Evolutionary conservation across 2,797 vertebrate genomes (phyloP).

Genomic region (Melopsittacus undulatus): DNA sequence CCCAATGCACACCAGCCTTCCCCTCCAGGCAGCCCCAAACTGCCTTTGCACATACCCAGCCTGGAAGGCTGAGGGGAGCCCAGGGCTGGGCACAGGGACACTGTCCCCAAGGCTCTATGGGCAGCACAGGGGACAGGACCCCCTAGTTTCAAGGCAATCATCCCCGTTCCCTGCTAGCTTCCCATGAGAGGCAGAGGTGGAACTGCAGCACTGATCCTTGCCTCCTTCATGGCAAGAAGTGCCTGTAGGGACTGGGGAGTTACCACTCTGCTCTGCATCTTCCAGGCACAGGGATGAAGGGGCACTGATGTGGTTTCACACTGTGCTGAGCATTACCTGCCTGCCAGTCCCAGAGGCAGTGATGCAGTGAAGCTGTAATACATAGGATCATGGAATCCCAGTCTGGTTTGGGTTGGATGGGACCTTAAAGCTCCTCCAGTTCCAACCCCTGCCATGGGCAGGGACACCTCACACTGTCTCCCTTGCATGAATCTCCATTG

Average conservation of each 20-base stretch:
- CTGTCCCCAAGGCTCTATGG: not conserved
- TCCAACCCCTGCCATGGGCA: not conserved
- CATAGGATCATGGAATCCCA: not conserved
- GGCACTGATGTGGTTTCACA: rapidly evolving
- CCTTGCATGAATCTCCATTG: rapidly evolving
- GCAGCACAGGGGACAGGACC: rapidly evolving
- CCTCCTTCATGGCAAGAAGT: rapidly evolving
- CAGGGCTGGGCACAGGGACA: not conserved
- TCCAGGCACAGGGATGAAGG: not conserved
- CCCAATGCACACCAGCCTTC: not conserved
- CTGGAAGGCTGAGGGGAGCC: not conserved
- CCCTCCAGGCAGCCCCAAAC: not conserved
- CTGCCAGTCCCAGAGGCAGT: not conserved
- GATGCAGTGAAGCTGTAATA: not conserved
- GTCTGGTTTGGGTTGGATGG: too few relatives aligned
- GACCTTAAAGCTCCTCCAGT: not conserved
- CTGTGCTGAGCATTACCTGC: not conserved
- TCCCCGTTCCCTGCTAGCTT: not conserved
- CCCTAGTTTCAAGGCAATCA: not conserved
- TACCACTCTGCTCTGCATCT: not conserved
- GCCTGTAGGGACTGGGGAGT: not conserved
- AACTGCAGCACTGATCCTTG: not conserved
- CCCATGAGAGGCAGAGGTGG: not conserved
- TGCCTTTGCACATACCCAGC: not conserved
- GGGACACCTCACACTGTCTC: not conserved